Percentiles rank a stretch among this genome's conserved stretches.
These are phyloP conservation scores for Heliangelus exortis DNA, from an alignment of 2,797 vertebrate species.

Conservation along the genomic window DNA sequence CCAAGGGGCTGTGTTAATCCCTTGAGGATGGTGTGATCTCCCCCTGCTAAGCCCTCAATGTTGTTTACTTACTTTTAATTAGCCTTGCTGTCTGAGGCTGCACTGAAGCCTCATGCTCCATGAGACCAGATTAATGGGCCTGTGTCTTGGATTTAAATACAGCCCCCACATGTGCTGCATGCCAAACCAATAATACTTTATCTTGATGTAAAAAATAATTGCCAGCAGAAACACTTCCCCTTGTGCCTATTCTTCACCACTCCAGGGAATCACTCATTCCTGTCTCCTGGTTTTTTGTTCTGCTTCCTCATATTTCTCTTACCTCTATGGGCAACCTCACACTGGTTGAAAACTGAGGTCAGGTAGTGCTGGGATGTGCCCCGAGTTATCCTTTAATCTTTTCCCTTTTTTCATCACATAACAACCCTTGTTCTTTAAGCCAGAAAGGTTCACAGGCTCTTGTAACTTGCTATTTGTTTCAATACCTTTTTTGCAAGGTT, in stretches of 20 bases:
- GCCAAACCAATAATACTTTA: constrained; percentile 21
- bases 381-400: background rate
- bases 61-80: constrained; percentile 21
- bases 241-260: background rate
- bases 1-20: background rate
- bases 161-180: constrained; percentile 16
- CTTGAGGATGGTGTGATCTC: background rate
- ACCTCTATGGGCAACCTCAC: background rate
- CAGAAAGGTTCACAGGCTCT: background rate
- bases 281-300: background rate
- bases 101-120: background rate
- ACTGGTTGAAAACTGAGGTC: background rate
- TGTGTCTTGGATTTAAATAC: background rate
- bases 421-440: background rate
- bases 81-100: background rate
- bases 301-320: background rate
- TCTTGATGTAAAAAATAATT: constrained; percentile 36
- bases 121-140: constrained; percentile 8
- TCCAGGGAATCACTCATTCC: background rate
- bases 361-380: background rate
- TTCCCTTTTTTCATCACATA: background rate
- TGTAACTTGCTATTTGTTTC: background rate
- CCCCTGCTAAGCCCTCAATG: background rate
- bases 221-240: background rate
- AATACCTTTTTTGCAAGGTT: background rate